A percentile compares a stretch with the other conserved stretches of the same genome.
phyloP scores from a whole-genome alignment of 2,113 vertebrate species.

The Cromileptes altivelis region DNA sequence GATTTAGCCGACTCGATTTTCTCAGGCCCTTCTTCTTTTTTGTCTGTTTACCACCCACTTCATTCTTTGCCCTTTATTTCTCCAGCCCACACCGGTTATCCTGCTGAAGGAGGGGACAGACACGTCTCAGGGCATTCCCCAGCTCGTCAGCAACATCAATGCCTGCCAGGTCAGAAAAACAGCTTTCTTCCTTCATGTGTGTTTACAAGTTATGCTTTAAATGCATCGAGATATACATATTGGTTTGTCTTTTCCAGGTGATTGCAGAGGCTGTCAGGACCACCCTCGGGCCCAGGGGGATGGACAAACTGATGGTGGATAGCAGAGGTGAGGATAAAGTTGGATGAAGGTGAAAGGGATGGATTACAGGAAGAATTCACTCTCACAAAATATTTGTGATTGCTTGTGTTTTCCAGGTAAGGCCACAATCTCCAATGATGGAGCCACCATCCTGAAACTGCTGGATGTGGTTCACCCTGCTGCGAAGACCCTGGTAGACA shows the following conservation, averaged over 20 bases:
- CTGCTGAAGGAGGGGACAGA: conserved; percentile 98
- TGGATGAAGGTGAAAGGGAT: neutral
- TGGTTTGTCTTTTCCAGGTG: conserved; percentile 86
- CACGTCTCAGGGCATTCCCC: conserved; percentile 95
- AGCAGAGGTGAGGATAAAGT: conserved; percentile 85
- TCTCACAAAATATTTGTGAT: neutral
- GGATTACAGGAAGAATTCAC: neutral
- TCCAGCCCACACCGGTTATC: conserved; percentile 94
- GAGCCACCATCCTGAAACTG: conserved; percentile 97
- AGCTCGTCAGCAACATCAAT: conserved; percentile 98
- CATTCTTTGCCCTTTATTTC: neutral
- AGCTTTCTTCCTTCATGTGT: neutral
- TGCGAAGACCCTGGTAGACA: conserved; percentile 97
- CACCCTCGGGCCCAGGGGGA: conserved; percentile 96
- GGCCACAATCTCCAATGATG: conserved; percentile 98
- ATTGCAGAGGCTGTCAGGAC: conserved; percentile 96
- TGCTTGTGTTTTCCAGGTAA: conserved; percentile 87
- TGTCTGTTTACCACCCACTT: too few relatives aligned
- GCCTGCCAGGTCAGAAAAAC: conserved; percentile 89
- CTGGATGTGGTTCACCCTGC: conserved; percentile 97
- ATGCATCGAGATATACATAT: neutral
- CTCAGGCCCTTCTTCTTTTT: neutral
- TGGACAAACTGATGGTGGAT: conserved; percentile 99
- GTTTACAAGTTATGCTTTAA: neutral
- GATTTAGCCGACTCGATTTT: neutral